Conservation (phyloP, 2,113 vertebrate genomes). For the Mirza zaza region DNA sequence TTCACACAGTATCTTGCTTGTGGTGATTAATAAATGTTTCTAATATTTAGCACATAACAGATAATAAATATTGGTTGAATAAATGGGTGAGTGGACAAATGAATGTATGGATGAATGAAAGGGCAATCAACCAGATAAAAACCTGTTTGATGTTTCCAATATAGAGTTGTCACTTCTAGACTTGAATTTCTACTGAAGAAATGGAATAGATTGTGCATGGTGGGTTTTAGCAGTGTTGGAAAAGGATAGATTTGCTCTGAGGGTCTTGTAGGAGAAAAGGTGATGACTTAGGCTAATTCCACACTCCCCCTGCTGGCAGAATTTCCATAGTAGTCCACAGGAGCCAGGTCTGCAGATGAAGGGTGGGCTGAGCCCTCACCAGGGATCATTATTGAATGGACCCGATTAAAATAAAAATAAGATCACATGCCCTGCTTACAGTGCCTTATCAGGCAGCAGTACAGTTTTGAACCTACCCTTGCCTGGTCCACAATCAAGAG, state of each 20-base stretch:
- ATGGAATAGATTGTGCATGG: neutral
- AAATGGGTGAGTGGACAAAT: neutral
- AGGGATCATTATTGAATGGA: neutral
- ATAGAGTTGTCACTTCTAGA: conserved; percentile 15
- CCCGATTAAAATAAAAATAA: conserved; percentile 44
- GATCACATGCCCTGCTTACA: neutral
- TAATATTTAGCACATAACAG: neutral
- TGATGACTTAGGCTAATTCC: neutral
- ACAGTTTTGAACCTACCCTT: neutral
- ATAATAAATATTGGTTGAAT: conserved; percentile 5
- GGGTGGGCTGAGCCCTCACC: neutral
- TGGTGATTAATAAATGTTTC: neutral
- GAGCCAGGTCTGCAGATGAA: neutral
- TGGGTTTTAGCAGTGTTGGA: neutral
- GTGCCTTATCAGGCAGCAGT: neutral
- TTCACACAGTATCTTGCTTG: neutral
- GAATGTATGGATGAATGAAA: neutral
- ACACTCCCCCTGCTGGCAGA: neutral
- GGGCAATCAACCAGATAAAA: neutral
- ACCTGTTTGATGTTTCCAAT: neutral
- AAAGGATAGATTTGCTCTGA: conserved; percentile 15
- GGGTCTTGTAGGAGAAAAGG: neutral
- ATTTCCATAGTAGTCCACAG: neutral
- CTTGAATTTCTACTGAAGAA: conserved; percentile 30
- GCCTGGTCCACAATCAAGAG: neutral